phyloP scores from a whole-genome alignment of 2,888 invertebrate genomes.

The Acanthosepion lycidas region DNA sequence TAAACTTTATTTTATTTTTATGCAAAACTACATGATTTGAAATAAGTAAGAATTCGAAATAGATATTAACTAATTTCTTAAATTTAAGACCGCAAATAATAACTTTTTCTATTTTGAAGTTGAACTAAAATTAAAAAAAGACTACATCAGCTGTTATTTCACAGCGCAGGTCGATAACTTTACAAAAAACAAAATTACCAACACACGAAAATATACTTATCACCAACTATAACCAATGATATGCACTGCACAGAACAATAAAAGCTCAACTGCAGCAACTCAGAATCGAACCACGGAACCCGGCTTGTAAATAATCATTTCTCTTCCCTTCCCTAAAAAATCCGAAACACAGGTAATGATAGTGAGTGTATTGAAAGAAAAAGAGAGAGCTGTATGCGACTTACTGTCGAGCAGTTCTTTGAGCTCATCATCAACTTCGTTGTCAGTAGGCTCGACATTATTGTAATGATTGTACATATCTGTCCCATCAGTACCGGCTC shows the following conservation, averaged over 20 bases:
- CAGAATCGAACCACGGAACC: neutral
- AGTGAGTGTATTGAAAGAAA: neutral
- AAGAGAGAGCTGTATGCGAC: neutral
- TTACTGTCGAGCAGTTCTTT: conserved; percentile 46
- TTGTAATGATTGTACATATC: neutral
- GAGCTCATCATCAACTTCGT: conserved; percentile 45
- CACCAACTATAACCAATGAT: neutral
- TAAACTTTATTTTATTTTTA: neutral
- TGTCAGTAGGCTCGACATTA: conserved; percentile 39
- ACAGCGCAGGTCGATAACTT: neutral
- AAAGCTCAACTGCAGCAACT: neutral
- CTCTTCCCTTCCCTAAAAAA: neutral
- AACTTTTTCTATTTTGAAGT: neutral
- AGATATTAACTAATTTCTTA: neutral
- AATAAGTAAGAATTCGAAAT: neutral
- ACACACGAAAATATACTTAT: neutral
- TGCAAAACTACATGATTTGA: neutral
- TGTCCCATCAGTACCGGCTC: conserved; percentile 22
- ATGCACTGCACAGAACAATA: neutral
- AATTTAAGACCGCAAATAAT: neutral
- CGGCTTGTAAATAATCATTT: neutral
- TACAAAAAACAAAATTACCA: neutral
- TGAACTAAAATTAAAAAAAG: neutral
- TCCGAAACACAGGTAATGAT: neutral
- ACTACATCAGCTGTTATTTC: neutral